Conservation (phyloP, 1,140 invertebrate genomes). For the Lutraria rhynchaena region DNA sequence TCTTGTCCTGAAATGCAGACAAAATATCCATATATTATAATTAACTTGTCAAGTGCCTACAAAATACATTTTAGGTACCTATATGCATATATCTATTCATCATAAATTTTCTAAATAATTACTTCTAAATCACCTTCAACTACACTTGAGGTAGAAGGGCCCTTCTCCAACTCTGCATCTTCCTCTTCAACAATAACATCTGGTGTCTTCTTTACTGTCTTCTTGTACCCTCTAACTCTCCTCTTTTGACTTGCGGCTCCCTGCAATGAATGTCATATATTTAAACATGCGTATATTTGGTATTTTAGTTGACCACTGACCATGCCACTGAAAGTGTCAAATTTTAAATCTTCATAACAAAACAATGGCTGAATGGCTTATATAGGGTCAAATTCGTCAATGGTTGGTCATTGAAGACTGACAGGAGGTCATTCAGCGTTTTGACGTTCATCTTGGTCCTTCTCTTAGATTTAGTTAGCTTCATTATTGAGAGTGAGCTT, state of each 20-base stretch:
- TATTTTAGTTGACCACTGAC: too few relatives aligned
- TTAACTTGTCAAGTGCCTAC: too few relatives aligned
- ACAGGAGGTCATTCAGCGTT: slow-evolving; percentile 19
- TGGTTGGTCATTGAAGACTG: background rate
- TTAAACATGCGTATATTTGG: slow-evolving; percentile 2
- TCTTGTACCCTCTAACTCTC: slow-evolving; percentile 21
- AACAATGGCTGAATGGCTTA: slow-evolving; percentile 25
- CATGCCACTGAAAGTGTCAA: too few relatives aligned
- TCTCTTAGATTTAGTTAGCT: slow-evolving; percentile 24
- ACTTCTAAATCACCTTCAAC: background rate
- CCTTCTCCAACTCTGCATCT: slow-evolving; percentile 3
- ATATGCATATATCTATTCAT: background rate
- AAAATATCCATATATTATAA: too few relatives aligned
- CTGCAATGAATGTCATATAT: slow-evolving; percentile 4
- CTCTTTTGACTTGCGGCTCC: background rate
- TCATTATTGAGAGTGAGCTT: slow-evolving; percentile 31
- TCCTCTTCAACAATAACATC: background rate
- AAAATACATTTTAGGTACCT: slow-evolving; percentile 14
- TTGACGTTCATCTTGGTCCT: slow-evolving; percentile 25
- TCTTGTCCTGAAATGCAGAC: slow-evolving; percentile 25
- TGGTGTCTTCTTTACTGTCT: slow-evolving; percentile 20
- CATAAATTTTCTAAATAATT: background rate
- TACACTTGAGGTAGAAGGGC: slow-evolving; percentile 13
- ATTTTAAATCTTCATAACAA: too few relatives aligned
- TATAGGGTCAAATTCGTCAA: slow-evolving; percentile 14